phyloP scores from a whole-genome alignment of 1,140 invertebrate species.

The Coenobita brevimanus region DNA sequence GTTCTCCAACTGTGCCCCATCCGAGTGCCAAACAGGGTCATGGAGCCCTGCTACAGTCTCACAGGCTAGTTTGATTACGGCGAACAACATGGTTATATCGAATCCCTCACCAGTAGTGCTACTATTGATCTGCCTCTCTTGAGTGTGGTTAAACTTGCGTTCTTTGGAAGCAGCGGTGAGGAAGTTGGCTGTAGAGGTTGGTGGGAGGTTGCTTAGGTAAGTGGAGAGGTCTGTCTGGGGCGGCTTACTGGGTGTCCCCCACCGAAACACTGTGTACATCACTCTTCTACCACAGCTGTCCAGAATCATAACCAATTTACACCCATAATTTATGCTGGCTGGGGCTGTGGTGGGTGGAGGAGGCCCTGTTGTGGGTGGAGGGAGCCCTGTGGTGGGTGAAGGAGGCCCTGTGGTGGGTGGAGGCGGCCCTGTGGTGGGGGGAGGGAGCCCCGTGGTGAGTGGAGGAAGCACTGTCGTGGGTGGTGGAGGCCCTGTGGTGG shows the following conservation, averaged over 20 bases:
- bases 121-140: background rate
- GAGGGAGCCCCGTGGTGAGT: too few relatives aligned
- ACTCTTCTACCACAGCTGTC: background rate
- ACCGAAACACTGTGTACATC: background rate
- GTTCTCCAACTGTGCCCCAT: slow-evolving; percentile 11
- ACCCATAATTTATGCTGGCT: background rate
- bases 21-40: background rate
- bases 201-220: slow-evolving; percentile 20
- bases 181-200: slow-evolving; percentile 21
- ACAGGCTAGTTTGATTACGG: slow-evolving; percentile 18
- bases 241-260: background rate
- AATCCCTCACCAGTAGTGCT: background rate
- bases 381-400: background rate
- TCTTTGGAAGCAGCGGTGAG: background rate
- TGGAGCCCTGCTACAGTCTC: slow-evolving; percentile 4
- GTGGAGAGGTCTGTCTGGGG: background rate
- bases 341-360: background rate
- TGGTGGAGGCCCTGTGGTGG: too few relatives aligned
- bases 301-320: slow-evolving; percentile 15
- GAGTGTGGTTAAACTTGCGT: background rate
- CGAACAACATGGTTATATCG: slow-evolving; percentile 10
- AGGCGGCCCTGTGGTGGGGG: too few relatives aligned
- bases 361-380: background rate
- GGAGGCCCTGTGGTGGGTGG: too few relatives aligned
- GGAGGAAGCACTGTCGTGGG: too few relatives aligned